Evolutionary conservation across 2,113 vertebrate species (phyloP).

Genomic region (Vombatus ursinus): DNA sequence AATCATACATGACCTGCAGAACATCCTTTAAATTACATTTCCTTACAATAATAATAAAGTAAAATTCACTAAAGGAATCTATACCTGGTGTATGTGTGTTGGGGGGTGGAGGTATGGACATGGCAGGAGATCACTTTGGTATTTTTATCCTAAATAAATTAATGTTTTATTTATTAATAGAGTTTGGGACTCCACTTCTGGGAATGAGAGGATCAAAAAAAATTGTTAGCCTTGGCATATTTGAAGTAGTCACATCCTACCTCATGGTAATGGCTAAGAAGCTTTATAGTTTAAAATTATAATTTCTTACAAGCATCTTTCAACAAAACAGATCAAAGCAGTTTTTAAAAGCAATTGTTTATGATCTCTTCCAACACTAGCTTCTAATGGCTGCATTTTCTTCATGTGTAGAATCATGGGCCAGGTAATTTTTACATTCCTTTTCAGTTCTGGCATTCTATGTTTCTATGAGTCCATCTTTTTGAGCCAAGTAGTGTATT

Average conservation of each 20-base stretch:
- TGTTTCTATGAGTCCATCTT: no score
- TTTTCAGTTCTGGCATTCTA: no score
- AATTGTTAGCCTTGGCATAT: neutral
- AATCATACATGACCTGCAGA: neutral
- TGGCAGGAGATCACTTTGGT: neutral
- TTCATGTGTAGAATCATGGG: no score
- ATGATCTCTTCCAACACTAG: neutral
- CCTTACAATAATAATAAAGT: neutral
- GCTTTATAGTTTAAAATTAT: neutral
- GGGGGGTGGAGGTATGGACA: neutral
- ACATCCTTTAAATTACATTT: neutral
- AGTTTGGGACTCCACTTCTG: neutral
- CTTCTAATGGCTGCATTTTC: no score
- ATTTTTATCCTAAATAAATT: constrained; percentile 32
- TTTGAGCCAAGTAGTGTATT: no score
- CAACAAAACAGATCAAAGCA: neutral
- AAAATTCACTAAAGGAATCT: neutral
- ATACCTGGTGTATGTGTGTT: neutral
- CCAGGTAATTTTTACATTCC: no score
- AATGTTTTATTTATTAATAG: constrained; percentile 36
- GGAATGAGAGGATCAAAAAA: neutral
- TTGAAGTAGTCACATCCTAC: neutral
- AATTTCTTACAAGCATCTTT: neutral
- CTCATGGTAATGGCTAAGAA: neutral
- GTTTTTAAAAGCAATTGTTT: neutral